Conservation (phyloP, 92 coral and sea anemone species). For the Actinostola sp. region DNA sequence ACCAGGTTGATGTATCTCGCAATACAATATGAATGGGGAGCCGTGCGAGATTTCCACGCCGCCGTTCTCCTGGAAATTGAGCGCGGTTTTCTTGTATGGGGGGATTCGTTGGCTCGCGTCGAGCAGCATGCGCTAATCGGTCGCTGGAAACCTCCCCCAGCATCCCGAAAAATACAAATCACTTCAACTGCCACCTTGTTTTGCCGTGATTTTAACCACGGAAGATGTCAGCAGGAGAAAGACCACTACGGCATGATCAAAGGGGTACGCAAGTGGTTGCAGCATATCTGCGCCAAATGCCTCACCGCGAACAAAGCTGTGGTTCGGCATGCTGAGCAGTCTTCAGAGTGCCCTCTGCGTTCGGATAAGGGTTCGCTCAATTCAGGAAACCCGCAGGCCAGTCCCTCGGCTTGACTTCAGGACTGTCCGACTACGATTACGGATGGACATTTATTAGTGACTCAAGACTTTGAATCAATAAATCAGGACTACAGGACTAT, state of each 20-base stretch:
- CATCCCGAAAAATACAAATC: too few relatives aligned
- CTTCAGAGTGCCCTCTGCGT: conserved; percentile 8
- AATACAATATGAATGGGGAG: conserved; percentile 9
- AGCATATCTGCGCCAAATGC: conserved; percentile 23
- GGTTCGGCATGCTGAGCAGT: conserved; percentile 8
- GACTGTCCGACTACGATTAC: too few relatives aligned
- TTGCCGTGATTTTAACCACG: not conserved
- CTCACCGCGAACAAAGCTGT: not conserved
- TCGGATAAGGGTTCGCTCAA: not conserved
- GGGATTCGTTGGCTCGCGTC: conserved; percentile 4
- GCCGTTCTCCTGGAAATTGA: conserved; percentile 6
- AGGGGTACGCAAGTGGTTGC: conserved; percentile 4
- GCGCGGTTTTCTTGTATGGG: not conserved
- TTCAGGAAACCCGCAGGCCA: too few relatives aligned
- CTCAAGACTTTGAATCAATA: too few relatives aligned
- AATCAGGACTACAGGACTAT: too few relatives aligned
- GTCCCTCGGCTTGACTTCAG: too few relatives aligned
- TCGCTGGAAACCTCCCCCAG: too few relatives aligned
- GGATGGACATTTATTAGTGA: too few relatives aligned
- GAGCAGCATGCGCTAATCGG: conserved; percentile 13
- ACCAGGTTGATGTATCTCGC: conserved; percentile 13
- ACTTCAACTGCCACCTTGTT: too few relatives aligned
- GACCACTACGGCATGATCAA: conserved; percentile 6
- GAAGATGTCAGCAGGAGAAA: not conserved
- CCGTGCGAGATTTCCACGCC: not conserved